Evolutionary conservation across 2,797 vertebrate species (phyloP).

Genomic region (Schizopygopsis malacanthus): DNA sequence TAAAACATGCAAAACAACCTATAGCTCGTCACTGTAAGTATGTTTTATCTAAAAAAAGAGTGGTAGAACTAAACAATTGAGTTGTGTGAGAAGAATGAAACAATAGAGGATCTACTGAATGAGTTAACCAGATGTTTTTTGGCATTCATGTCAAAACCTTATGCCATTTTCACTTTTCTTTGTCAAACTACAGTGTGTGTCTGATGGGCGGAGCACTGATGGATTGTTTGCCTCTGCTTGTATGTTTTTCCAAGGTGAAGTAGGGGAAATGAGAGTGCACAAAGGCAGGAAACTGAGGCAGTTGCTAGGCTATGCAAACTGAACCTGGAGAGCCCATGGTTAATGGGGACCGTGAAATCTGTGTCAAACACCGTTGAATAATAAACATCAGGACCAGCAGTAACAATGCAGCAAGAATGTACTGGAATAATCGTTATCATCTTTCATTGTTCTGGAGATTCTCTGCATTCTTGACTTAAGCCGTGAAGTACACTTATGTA

Average conservation of each 20-base stretch:
- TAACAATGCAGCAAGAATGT: conserved; percentile 16
- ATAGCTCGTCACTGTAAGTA: background rate
- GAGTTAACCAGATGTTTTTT: background rate
- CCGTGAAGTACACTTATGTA: background rate
- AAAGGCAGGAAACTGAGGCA: conserved; percentile 76
- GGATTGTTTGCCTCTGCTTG: conserved; percentile 47
- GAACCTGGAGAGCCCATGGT: background rate
- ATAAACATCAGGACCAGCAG: conserved; percentile 27
- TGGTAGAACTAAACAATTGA: background rate
- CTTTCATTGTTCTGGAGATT: conserved; percentile 22
- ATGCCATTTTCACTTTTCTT: background rate
- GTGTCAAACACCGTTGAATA: conserved; percentile 15
- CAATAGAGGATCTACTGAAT: background rate
- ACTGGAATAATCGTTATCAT: conserved; percentile 8
- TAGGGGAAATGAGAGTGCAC: conserved; percentile 68
- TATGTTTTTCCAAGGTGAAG: conserved; percentile 61
- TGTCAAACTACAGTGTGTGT: background rate
- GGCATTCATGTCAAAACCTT: background rate
- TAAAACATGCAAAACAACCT: background rate
- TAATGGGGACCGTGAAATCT: background rate
- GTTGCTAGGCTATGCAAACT: conserved; percentile 37
- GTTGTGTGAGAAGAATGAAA: background rate
- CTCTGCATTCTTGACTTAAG: conserved; percentile 1
- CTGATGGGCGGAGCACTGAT: background rate
- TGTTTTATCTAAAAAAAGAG: background rate